phyloP scores from a whole-genome alignment of 2,113 vertebrate genomes.

The Irena cyanogastra region DNA sequence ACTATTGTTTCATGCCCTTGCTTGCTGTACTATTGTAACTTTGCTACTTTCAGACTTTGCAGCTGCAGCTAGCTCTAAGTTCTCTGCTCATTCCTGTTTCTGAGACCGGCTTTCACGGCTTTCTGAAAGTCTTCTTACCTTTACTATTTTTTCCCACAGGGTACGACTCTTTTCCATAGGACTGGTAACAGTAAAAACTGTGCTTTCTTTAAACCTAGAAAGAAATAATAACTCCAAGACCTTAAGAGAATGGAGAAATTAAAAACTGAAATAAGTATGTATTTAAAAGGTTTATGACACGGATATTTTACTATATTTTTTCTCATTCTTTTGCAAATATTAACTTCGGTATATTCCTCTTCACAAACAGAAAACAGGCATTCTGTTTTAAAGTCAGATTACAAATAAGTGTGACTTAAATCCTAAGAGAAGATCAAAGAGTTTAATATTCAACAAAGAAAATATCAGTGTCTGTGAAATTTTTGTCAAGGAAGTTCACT shows the following conservation, averaged over 20 bases:
- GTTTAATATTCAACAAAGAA: neutral
- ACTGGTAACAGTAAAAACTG: neutral
- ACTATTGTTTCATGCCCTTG: too few species aligned
- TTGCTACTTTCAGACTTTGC: too few species aligned
- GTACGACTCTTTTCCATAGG: neutral
- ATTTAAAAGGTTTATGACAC: neutral
- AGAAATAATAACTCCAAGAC: neutral
- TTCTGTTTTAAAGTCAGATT: neutral
- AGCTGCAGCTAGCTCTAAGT: too few species aligned
- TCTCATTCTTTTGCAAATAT: neutral
- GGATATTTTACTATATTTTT: neutral
- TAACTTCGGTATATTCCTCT: neutral
- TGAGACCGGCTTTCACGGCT: too few species aligned
- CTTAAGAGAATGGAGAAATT: neutral
- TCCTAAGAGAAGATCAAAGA: neutral
- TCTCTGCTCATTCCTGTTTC: too few species aligned
- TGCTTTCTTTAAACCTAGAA: neutral
- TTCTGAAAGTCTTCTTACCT: too few species aligned
- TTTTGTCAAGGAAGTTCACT: neutral
- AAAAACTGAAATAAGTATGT: neutral
- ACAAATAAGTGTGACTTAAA: neutral
- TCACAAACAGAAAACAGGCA: neutral
- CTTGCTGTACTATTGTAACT: too few species aligned
- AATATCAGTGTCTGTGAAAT: neutral
- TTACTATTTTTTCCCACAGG: too few species aligned